Conservation (phyloP, 2,888 invertebrate genomes). For the Autographa pulchrina region DNA sequence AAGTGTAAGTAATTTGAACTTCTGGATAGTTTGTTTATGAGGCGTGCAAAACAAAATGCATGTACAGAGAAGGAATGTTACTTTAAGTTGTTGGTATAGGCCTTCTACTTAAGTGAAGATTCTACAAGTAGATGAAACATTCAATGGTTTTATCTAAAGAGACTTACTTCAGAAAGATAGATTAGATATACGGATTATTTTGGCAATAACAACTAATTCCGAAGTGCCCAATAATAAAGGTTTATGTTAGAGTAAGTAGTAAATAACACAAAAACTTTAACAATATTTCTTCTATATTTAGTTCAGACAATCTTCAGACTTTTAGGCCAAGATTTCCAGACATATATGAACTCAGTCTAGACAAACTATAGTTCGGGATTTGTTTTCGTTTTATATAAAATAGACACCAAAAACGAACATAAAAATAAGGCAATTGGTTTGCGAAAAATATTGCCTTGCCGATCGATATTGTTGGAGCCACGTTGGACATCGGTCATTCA, state of each 20-base stretch:
- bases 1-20: not conserved
- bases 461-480: conserved; percentile 40
- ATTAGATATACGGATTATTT: not conserved
- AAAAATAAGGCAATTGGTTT: conserved; percentile 32
- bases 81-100: not conserved
- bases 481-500: conserved; percentile 49
- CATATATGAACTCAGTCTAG: conserved; percentile 1
- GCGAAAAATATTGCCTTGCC: conserved; percentile 19
- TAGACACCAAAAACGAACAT: conserved; percentile 13
- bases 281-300: not conserved
- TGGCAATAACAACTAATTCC: not conserved
- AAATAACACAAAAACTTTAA: not conserved
- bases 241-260: not conserved
- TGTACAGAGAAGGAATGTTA: not conserved
- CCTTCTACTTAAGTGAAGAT: not conserved
- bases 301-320: not conserved
- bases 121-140: not conserved
- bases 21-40: not conserved
- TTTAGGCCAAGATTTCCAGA: not conserved
- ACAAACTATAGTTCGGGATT: not conserved
- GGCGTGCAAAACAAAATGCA: not conserved
- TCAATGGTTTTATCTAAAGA: not conserved
- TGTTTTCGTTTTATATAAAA: not conserved
- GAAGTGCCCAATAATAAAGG: not conserved
- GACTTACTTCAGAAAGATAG: not conserved